Percentiles rank a stretch among this genome's conserved stretches.
Evolutionary conservation across 2,113 vertebrate species (phyloP).

Genomic region (Quiscalus mexicanus): DNA sequence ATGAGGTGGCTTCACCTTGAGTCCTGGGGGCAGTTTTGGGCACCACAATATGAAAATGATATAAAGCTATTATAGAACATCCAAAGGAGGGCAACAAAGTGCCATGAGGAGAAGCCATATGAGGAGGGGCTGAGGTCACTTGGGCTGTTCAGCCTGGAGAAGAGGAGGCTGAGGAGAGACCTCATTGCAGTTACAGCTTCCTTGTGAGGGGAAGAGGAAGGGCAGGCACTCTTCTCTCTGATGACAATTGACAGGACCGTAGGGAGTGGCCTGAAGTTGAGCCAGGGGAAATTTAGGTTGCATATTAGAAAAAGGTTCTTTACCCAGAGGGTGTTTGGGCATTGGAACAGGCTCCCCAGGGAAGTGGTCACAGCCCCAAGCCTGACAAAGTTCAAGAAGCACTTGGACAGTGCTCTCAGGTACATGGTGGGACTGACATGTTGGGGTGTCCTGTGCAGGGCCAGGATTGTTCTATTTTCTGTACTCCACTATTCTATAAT

Average conservation of each 20-base stretch:
- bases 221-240: not conserved
- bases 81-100: not conserved
- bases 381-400: not conserved
- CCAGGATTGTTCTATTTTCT: not conserved
- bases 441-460: not conserved
- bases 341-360: not conserved
- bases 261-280: not conserved
- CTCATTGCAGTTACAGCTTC: not conserved
- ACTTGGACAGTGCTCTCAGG: not conserved
- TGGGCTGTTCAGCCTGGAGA: not conserved
- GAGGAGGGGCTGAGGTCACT: not conserved
- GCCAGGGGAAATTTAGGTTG: not conserved
- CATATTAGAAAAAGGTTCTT: not conserved
- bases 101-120: not conserved
- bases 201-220: fast-evolving
- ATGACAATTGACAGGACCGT: not conserved
- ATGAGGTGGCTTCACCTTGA: not conserved
- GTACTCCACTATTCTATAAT: not conserved
- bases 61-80: not conserved
- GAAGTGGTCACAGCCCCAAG: not conserved
- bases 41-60: not conserved
- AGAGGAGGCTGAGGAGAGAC: not conserved
- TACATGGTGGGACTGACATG: not conserved
- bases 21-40: too few species aligned
- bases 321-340: not conserved